phyloP scores from a whole-genome alignment of 2,888 invertebrate genomes.

The Chorisops tibialis region DNA sequence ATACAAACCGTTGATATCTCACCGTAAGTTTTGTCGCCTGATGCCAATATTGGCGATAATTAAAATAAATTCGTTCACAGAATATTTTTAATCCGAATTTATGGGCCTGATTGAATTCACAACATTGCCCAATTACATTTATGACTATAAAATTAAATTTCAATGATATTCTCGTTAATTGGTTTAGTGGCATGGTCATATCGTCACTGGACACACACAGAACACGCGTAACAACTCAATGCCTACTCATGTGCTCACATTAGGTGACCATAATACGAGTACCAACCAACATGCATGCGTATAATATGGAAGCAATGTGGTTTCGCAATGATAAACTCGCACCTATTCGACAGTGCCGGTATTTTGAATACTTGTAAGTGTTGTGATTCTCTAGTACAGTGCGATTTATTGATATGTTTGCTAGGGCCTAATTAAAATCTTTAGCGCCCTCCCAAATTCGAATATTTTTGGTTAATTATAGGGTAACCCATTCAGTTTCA shows the following conservation, averaged over 20 bases:
- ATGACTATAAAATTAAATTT: conserved; percentile 26
- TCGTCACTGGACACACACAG: neutral
- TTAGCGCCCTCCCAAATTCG: neutral
- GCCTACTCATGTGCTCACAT: neutral
- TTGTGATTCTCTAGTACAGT: neutral
- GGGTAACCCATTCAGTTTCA: conserved; percentile 24
- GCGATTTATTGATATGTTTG: conserved; percentile 17
- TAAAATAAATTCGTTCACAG: conserved; percentile 24
- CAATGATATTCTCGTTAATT: conserved; percentile 25
- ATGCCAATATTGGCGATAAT: neutral
- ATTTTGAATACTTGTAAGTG: neutral
- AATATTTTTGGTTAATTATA: conserved; percentile 24
- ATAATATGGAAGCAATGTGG: conserved; percentile 9
- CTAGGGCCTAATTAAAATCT: conserved; percentile 19
- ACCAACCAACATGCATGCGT: neutral
- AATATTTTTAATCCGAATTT: conserved; percentile 23
- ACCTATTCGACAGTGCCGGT: neutral
- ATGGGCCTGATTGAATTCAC: conserved; percentile 22
- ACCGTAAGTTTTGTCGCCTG: no score
- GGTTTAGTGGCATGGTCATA: conserved; percentile 25
- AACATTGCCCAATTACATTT: conserved; percentile 23
- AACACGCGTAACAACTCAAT: conserved; percentile 1
- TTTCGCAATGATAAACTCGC: conserved; percentile 24
- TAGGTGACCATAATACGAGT: neutral
- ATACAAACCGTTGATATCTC: no score